These are phyloP conservation scores for Oreohelix idahoensis DNA, from an alignment of 1,140 invertebrate species.

Conservation along the genomic window DNA sequence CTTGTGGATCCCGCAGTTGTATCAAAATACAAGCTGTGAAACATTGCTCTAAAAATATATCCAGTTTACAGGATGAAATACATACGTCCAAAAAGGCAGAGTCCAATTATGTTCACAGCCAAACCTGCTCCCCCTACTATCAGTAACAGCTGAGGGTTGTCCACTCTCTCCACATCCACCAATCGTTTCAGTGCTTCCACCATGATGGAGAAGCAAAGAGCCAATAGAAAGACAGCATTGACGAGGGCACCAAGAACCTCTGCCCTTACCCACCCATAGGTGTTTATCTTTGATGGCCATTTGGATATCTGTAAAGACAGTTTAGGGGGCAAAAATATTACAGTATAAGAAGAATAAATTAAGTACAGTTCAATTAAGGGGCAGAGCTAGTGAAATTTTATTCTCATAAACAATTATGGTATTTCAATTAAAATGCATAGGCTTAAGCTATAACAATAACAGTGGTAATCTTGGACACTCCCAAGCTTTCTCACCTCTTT, in stretches of 20 bases:
- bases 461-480: too few species aligned
- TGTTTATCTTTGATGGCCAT: constrained; percentile 73
- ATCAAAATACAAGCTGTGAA: too few species aligned
- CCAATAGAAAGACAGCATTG: constrained; percentile 77
- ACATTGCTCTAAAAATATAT: too few species aligned
- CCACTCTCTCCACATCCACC: constrained; percentile 80
- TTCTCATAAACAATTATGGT: too few species aligned
- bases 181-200: constrained; percentile 74
- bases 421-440: too few species aligned
- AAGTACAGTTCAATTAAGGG: too few species aligned
- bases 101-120: constrained; percentile 75
- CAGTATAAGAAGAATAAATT: too few species aligned
- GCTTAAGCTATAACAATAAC: too few species aligned
- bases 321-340: too few species aligned
- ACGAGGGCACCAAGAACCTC: constrained; percentile 77
- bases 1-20: too few species aligned
- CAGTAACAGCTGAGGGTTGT: constrained; percentile 74
- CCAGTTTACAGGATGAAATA: neutral
- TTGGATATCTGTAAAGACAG: constrained; percentile 63
- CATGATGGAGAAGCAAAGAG: constrained; percentile 77
- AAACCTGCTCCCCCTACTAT: constrained; percentile 76
- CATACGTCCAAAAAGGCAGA: constrained; percentile 71
- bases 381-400: too few species aligned
- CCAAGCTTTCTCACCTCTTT: too few species aligned
- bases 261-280: constrained; percentile 77